Evolutionary conservation across 2,888 invertebrate genomes (phyloP), one percentile per base, ranked within the genome.

Genomic region (Brachyptera putata): DNA sequence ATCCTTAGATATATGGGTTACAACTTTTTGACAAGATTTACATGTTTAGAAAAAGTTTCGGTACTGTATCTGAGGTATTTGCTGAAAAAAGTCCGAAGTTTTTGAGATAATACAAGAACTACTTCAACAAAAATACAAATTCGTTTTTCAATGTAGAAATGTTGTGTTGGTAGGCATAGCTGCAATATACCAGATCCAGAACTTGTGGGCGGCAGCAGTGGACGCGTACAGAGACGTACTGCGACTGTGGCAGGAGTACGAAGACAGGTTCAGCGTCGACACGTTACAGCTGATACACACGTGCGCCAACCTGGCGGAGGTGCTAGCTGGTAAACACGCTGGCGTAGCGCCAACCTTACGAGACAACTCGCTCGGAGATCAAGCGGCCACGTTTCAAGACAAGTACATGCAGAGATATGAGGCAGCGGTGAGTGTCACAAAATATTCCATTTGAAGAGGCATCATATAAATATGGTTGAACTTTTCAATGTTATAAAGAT

Each of bases 231-330:
- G 84, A 36, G 75, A 77, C 56, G 84, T 85, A 0, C 69, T 88
- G 43, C 75, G 75, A 67, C 74, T 84, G 26, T 75, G 74, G 3
- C 71, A 73, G 25, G 74, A 78, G 60, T 73, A 77, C 59, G 71
- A 74, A 68, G 70, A 76, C 16, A 66, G 72, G 3, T 69, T 81
- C 55, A 74, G 77, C 49, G 81, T 86, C 16, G 89, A 89, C 70
- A 82, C 82, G 53, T 74, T 87, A 1, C 81, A 79, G 70, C 77
- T 82, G 68, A 81, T 89, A 22, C 89, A 89, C 70, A 80, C 86
- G 0, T 73, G 85, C 61, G 77, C 84, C 67, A 89, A 89, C 72
- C 74, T 86, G 50, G 75, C 80, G 2, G 80, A 85, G 61, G 70
- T 80, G 4, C 64, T 79, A 16, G 74, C 75, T 58, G 67, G 68